Percentiles rank a stretch among this genome's conserved stretches.
Conservation (phyloP, 2,797 vertebrate species). For the Pseudochirops corinnae region DNA sequence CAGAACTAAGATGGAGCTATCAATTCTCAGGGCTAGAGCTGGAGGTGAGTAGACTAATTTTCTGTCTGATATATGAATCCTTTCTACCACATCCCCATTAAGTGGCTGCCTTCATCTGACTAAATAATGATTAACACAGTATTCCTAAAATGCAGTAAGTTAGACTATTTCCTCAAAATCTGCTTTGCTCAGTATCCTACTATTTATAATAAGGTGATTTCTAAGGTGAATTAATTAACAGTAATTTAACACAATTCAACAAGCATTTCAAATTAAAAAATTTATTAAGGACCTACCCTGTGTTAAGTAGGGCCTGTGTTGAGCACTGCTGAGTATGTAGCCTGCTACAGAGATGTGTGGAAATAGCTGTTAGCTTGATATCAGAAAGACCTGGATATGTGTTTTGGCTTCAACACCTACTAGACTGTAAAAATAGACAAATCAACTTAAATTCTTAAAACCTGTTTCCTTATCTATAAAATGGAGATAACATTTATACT, state of each 20-base stretch:
- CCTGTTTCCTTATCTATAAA: conserved; percentile 18
- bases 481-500: background rate
- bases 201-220: background rate
- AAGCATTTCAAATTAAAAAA: background rate
- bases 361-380: background rate
- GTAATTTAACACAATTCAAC: background rate
- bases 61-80: background rate
- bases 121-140: background rate
- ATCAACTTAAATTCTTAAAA: conserved; percentile 14
- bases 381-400: background rate
- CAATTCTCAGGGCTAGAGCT: background rate
- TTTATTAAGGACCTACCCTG: background rate
- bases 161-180: background rate
- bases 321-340: background rate
- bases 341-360: background rate
- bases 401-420: conserved; percentile 14
- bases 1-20: background rate
- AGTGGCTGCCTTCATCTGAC: background rate
- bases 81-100: background rate
- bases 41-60: background rate
- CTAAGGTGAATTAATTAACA: background rate
- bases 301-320: background rate
- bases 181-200: background rate
- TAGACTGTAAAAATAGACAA: conserved; percentile 16
- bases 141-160: background rate